phyloP scores from a whole-genome alignment of 2,797 vertebrate genomes.

The Hippoglossus hippoglossus region DNA sequence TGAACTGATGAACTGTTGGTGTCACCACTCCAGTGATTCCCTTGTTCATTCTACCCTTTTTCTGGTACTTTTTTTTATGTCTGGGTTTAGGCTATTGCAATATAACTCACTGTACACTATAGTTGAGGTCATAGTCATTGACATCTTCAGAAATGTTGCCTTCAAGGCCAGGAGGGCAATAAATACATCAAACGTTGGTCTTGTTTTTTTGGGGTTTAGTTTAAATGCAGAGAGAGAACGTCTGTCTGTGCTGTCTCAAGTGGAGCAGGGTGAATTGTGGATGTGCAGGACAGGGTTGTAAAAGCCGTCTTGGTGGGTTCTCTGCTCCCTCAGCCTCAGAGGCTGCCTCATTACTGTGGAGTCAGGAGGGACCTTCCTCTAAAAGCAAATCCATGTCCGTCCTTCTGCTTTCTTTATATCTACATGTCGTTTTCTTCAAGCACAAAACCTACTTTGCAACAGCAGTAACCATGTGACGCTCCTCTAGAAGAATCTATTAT shows the following conservation, averaged over 20 bases:
- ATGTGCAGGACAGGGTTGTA: slow-evolving; percentile 57
- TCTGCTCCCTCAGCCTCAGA: slow-evolving; percentile 46
- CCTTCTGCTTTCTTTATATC: slow-evolving; percentile 47
- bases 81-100: too few species aligned
- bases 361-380: slow-evolving; percentile 55
- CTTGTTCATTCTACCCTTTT: too few species aligned
- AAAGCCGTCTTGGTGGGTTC: slow-evolving; percentile 73
- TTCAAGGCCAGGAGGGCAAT: slow-evolving; percentile 29
- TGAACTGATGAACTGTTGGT: slow-evolving; percentile 33
- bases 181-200: slow-evolving; percentile 33
- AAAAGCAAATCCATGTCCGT: slow-evolving; percentile 75
- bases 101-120: too few species aligned
- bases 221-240: slow-evolving; percentile 25
- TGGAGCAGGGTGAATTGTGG: slow-evolving; percentile 43
- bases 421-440: slow-evolving; percentile 53
- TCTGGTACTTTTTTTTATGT: too few species aligned
- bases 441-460: slow-evolving; percentile 15
- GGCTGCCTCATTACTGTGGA: slow-evolving; percentile 62
- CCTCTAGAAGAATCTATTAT: not conserved
- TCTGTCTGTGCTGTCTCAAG: slow-evolving; percentile 32
- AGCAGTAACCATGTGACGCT: slow-evolving; percentile 16
- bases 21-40: not conserved
- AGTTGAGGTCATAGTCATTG: too few species aligned
- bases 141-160: slow-evolving; percentile 8
- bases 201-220: slow-evolving; percentile 26